Base-by-base conservation (phyloP, 2,113 vertebrate species). In the Coracopsis vasa region DNA sequence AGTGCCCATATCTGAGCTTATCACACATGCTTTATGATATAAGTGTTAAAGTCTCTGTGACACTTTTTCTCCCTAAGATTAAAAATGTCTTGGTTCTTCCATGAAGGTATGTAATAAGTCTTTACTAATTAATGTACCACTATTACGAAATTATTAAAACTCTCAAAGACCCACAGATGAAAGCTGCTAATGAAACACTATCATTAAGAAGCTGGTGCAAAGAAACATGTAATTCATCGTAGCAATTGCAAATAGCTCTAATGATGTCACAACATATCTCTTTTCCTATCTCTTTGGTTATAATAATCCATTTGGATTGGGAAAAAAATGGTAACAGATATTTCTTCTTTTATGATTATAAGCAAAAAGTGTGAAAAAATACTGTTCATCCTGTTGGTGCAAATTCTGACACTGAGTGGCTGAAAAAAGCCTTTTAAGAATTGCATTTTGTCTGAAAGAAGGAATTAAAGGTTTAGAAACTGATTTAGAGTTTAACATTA, bases 401-500 rank as follows among this genome's bases (percentile, higher is more conserved):
- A 72, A 79, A 86, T 86, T 77, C 66, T 75, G 70, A 75, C 44
- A 69, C 41, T 16, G n/a, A 78, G 47, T 21, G 47, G 61, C 33
- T 94, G 41, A 56, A 29, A 81, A 75, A 86, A 86, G 51, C n/a
- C 42, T 64, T 74, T 80, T n/a, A 74, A 48, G 13, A 81, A 42
- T 2, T 65, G 33, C 27, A 37, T 70, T 86, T 79, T 72, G 9
- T 56, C 66, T 56, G 66, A 72, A 90, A 87, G 42, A 72, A 79
- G 37, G 16, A 82, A 65, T 69, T 93, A 81, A 65, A 86, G 33
- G 35, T 82, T 88, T 85, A 71, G 39, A 90, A 74, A 90, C 42
- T 75, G 84, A 86, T 96, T 91, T 80, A 94, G 61, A 65, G 29
- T 41, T 56, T 80, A 93, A 82, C 90, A 88, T 92, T 95, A 88